Evolutionary conservation across 2,113 vertebrate genomes (phyloP).

Genomic region (Ia io): DNA sequence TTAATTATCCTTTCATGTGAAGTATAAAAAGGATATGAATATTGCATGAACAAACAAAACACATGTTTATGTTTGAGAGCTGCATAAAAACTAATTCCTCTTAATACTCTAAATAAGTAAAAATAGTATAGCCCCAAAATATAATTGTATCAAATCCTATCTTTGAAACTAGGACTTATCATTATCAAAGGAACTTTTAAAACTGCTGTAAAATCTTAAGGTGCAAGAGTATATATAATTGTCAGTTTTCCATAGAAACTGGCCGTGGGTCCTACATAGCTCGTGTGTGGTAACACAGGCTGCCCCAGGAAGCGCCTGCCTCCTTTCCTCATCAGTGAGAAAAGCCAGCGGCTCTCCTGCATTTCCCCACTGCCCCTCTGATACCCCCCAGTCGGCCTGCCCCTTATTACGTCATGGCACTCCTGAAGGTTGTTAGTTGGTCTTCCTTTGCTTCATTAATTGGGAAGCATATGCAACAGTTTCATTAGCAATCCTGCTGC

Average conservation of each 20-base stretch:
- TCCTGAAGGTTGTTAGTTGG: not conserved
- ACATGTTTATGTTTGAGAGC: not conserved
- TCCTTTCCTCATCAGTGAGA: no score
- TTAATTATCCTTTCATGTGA: slow-evolving; percentile 26
- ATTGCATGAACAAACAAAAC: not conserved
- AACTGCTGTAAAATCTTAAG: not conserved
- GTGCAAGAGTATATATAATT: not conserved
- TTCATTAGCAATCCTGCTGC: not conserved
- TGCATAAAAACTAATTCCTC: not conserved
- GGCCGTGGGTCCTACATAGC: rapidly evolving
- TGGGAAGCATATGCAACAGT: not conserved
- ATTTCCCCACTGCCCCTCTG: not conserved
- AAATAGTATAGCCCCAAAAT: not conserved
- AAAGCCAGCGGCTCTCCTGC: not conserved
- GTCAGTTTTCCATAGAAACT: not conserved
- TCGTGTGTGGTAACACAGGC: rapidly evolving
- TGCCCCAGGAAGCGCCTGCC: not conserved
- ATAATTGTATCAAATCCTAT: not conserved
- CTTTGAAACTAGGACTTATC: not conserved
- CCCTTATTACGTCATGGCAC: not conserved
- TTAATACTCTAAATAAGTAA: slow-evolving; percentile 1
- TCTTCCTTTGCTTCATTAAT: not conserved
- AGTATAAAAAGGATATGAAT: not conserved
- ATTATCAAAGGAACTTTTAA: slow-evolving; percentile 1
- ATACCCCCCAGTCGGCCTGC: not conserved